These are phyloP conservation scores for Hirtodrosophila cameraria DNA, from an alignment of 2,888 invertebrate species.

Conservation along the genomic window DNA sequence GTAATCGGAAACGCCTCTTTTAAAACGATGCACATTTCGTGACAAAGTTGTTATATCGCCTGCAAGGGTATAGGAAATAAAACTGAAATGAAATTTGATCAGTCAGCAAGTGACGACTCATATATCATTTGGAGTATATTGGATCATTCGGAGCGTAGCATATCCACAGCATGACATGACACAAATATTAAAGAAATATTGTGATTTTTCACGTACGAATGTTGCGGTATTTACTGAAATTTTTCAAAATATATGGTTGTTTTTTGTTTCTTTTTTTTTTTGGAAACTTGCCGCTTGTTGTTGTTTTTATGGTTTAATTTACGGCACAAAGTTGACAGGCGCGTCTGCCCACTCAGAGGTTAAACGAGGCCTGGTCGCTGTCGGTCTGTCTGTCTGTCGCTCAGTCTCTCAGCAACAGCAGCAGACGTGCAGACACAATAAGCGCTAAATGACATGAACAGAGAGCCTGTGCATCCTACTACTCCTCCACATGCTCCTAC, in stretches of 20 bases:
- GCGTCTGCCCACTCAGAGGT: constrained; percentile 69
- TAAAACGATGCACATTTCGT: too few relatives aligned
- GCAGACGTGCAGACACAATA: constrained; percentile 76
- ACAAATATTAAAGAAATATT: constrained; percentile 53
- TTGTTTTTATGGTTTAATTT: constrained; percentile 73
- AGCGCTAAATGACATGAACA: constrained; percentile 72
- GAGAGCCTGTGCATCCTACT: constrained; percentile 27
- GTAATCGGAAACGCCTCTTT: too few relatives aligned
- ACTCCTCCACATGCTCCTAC: too few relatives aligned
- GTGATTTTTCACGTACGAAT: constrained; percentile 59
- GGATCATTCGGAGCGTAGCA: constrained; percentile 51
- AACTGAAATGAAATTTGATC: constrained; percentile 47
- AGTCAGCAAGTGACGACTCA: constrained; percentile 44
- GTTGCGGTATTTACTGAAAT: constrained; percentile 41
- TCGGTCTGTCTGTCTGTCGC: constrained; percentile 16
- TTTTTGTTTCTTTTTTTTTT: too few relatives aligned
- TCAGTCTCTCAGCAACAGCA: too few relatives aligned
- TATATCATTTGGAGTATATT: constrained; percentile 51
- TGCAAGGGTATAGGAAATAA: background rate
- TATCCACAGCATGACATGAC: constrained; percentile 67
- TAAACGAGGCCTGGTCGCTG: constrained; percentile 42
- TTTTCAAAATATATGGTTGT: constrained; percentile 36
- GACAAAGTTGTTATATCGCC: too few relatives aligned
- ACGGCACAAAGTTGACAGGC: constrained; percentile 68
- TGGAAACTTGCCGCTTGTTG: constrained; percentile 41